Percentiles rank a stretch among this genome's conserved stretches.
These are phyloP conservation scores for Dione juno DNA, from an alignment of 2,888 invertebrate genomes.

Conservation along the genomic window DNA sequence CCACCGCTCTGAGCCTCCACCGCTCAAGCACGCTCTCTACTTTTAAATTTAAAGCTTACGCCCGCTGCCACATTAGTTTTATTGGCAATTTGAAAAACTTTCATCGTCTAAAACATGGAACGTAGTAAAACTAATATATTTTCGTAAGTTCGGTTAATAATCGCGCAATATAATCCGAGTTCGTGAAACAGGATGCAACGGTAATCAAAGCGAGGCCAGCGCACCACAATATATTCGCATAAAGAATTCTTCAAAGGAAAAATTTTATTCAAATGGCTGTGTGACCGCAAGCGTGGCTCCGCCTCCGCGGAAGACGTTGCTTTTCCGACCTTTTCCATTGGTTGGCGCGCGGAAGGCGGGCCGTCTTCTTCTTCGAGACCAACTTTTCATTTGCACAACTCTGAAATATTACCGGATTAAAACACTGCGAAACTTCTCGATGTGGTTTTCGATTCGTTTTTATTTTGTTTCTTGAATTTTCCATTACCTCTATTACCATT, in stretches of 20 bases:
- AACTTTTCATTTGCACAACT: conserved; percentile 82
- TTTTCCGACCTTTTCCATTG: conserved; percentile 81
- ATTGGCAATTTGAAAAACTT: conserved; percentile 12
- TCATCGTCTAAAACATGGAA: conserved; percentile 7
- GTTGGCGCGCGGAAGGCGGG: conserved; percentile 71
- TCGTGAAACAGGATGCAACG: conserved; percentile 48
- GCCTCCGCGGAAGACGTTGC: conserved; percentile 79
- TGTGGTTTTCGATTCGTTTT: conserved; percentile 74
- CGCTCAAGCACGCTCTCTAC: conserved; percentile 43
- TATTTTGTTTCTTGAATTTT: conserved; percentile 52
- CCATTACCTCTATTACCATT: conserved; percentile 45
- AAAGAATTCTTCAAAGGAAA: conserved; percentile 79
- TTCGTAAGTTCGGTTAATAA: conserved; percentile 20
- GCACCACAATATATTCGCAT: conserved; percentile 73
- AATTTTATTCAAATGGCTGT: conserved; percentile 78
- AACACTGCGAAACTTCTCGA: conserved; percentile 72
- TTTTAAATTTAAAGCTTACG: conserved; percentile 32
- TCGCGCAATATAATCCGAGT: conserved; percentile 31
- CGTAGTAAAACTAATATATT: conserved; percentile 17
- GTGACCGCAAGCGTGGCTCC: conserved; percentile 74
- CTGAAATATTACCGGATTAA: conserved; percentile 81
- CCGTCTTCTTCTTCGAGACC: conserved; percentile 76
- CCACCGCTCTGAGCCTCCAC: conserved; percentile 32
- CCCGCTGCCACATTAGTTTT: conserved; percentile 2
- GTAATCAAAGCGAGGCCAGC: conserved; percentile 48